Percentiles rank a stretch among this genome's conserved stretches.
Conservation (phyloP, 2,888 invertebrate genomes). For the Branchinecta sandiegonensis region DNA sequence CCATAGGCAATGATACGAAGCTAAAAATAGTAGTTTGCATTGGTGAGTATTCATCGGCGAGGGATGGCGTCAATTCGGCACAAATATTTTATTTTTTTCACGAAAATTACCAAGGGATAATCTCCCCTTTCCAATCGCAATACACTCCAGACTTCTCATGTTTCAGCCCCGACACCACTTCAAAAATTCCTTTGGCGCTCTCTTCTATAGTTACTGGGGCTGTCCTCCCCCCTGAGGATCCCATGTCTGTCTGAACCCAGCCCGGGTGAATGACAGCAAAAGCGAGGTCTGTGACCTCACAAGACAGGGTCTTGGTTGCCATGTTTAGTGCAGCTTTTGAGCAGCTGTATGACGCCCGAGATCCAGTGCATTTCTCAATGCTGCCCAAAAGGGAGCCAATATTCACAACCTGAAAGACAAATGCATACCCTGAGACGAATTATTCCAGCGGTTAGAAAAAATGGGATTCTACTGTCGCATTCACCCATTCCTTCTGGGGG, state of each 20-base stretch:
- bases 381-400: neutral
- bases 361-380: neutral
- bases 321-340: neutral
- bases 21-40: too few species aligned
- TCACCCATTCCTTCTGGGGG: too few species aligned
- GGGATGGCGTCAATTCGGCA: too few species aligned
- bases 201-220: slow-evolving; percentile 7
- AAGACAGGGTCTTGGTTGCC: neutral
- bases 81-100: too few species aligned
- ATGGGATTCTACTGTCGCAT: too few species aligned
- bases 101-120: neutral
- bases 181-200: neutral
- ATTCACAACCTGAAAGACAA: neutral
- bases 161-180: neutral
- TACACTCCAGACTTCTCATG: neutral
- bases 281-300: neutral
- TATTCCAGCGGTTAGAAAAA: too few species aligned
- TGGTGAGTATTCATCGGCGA: too few species aligned
- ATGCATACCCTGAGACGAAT: neutral
- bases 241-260: slow-evolving; percentile 2
- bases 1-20: too few species aligned
- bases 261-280: neutral
- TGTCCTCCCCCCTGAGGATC: neutral
- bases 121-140: neutral
- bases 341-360: neutral